Conservation (phyloP, 2,797 vertebrate species). For the Gadopsis marmoratus region DNA sequence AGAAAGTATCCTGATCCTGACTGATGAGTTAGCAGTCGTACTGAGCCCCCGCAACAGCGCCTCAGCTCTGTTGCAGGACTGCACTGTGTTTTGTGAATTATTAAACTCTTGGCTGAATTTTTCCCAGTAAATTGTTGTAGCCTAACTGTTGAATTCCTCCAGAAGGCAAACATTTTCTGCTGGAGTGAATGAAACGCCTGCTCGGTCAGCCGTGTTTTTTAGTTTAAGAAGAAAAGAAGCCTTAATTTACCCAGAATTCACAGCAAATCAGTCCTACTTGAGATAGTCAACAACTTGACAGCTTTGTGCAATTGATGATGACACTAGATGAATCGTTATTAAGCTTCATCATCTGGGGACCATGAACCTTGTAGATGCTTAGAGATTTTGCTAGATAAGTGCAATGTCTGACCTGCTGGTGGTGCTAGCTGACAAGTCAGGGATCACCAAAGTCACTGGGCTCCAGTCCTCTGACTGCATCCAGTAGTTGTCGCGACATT, state of each 20-base stretch:
- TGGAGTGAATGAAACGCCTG: not conserved
- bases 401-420: not conserved
- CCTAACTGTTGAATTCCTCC: slow-evolving; percentile 13
- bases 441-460: not conserved
- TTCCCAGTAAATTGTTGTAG: not conserved
- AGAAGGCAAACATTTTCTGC: slow-evolving; percentile 23
- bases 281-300: not conserved
- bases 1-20: slow-evolving; percentile 2
- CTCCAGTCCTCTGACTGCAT: not conserved
- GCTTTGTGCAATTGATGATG: not conserved
- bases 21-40: slow-evolving; percentile 17
- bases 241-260: slow-evolving; percentile 7
- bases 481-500: not conserved
- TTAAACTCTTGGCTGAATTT: not conserved
- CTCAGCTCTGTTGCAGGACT: not conserved
- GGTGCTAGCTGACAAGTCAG: not conserved
- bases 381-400: not conserved
- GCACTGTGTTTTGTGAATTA: not conserved
- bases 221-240: not conserved
- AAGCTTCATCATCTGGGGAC: too few relatives aligned
- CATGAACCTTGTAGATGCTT: too few relatives aligned
- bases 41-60: slow-evolving; percentile 1
- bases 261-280: not conserved
- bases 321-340: not conserved
- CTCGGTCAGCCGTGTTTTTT: not conserved